Conservation (phyloP, 2,888 invertebrate species). For the Drosophila picticornis region DNA sequence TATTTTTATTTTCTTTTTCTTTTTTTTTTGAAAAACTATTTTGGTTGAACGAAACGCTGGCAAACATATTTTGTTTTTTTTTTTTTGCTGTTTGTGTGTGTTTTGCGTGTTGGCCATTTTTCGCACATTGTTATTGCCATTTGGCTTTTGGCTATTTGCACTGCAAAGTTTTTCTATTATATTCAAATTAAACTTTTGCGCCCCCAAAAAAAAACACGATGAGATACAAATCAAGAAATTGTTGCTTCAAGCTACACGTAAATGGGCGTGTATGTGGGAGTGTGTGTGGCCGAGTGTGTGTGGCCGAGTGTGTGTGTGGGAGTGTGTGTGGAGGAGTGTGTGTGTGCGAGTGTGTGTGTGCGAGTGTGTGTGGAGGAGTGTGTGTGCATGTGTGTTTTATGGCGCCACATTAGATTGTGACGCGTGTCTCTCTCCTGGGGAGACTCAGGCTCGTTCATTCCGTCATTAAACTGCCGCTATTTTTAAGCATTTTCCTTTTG, state of each 20-base stretch:
- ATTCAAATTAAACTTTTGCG: slow-evolving; percentile 78
- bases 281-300: not conserved
- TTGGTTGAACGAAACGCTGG: slow-evolving; percentile 39
- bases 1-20: slow-evolving; percentile 20
- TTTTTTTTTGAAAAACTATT: slow-evolving; percentile 57
- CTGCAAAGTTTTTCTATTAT: slow-evolving; percentile 78
- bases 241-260: slow-evolving; percentile 53
- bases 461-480: slow-evolving; percentile 53
- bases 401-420: slow-evolving; percentile 34
- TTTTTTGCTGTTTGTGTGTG: slow-evolving; percentile 13
- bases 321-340: not conserved
- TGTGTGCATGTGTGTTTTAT: slow-evolving; percentile 36
- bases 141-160: slow-evolving; percentile 63
- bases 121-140: slow-evolving; percentile 55
- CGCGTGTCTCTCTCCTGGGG: slow-evolving; percentile 25
- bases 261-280: not conserved
- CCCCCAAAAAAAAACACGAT: slow-evolving; percentile 8
- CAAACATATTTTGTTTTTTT: slow-evolving; percentile 4
- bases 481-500: slow-evolving; percentile 34
- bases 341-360: not conserved
- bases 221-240: slow-evolving; percentile 50
- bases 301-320: not conserved
- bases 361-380: not conserved
- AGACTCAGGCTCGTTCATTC: slow-evolving; percentile 62
- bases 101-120: slow-evolving; percentile 34